phyloP scores from a whole-genome alignment of 2,797 vertebrate genomes.

The Odontamblyopus rebecca region DNA sequence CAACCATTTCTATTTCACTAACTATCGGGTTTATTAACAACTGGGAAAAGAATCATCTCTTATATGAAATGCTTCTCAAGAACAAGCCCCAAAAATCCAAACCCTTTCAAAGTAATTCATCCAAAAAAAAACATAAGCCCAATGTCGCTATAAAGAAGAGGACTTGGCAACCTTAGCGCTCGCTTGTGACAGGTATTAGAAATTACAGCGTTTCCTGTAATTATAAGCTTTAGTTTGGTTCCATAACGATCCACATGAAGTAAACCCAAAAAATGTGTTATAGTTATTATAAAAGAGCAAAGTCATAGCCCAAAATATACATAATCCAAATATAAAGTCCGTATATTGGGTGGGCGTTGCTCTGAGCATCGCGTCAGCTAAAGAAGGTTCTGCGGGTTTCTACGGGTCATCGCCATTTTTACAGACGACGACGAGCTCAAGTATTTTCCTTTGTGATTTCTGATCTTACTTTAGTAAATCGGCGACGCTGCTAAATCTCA shows the following conservation, averaged over 20 bases:
- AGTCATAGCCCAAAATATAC: background rate
- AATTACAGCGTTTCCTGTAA: background rate
- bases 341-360: conserved; percentile 6
- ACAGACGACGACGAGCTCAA: background rate
- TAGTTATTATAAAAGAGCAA: background rate
- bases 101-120: too few species aligned
- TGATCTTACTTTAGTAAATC: background rate
- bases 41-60: too few species aligned
- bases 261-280: background rate
- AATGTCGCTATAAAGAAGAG: too few species aligned
- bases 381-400: conserved; percentile 32
- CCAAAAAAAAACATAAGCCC: too few species aligned
- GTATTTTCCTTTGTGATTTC: conserved; percentile 6
- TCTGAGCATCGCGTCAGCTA: too few species aligned
- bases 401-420: conserved; percentile 62
- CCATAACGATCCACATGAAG: background rate
- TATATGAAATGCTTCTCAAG: too few species aligned
- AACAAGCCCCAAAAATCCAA: too few species aligned
- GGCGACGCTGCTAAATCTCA: rapidly evolving
- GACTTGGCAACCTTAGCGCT: too few species aligned
- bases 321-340: background rate
- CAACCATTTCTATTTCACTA: too few species aligned
- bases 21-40: too few species aligned
- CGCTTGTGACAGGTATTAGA: too few species aligned
- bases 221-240: background rate